These are phyloP conservation scores for Eclectus roratus DNA, from an alignment of 2,113 vertebrate genomes.

Conservation along the genomic window DNA sequence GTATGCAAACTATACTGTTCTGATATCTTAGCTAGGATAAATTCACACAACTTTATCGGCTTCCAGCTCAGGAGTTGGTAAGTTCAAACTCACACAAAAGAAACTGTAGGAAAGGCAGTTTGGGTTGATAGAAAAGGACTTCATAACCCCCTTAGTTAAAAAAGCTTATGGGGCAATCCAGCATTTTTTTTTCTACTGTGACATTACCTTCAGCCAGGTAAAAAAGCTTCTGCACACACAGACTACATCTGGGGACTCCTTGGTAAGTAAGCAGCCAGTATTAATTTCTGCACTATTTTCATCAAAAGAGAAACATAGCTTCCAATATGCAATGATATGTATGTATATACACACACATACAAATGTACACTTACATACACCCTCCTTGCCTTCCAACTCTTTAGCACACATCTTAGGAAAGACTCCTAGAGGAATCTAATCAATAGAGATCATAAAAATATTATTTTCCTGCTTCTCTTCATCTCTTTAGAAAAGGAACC, in stretches of 20 bases:
- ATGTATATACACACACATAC: background rate
- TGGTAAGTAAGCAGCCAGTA: background rate
- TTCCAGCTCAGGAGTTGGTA: background rate
- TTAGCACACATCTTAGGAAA: background rate
- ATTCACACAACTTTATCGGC: background rate
- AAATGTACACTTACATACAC: background rate
- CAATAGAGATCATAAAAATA: background rate
- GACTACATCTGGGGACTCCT: background rate
- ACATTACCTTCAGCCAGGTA: background rate
- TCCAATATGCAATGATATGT: background rate
- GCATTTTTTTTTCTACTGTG: background rate
- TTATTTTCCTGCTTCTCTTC: background rate
- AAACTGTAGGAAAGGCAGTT: background rate
- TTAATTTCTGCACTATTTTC: background rate
- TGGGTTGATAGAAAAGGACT: background rate
- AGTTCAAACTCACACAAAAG: background rate
- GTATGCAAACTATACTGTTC: background rate
- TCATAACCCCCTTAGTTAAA: background rate
- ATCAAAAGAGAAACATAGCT: background rate
- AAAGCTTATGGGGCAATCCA: background rate
- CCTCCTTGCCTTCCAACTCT: background rate
- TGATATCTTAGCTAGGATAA: background rate
- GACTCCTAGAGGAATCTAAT: background rate
- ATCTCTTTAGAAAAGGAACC: background rate
- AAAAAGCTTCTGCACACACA: background rate